phyloP scores from a whole-genome alignment of 2,888 invertebrate species.

The Slavum lentiscoides region DNA sequence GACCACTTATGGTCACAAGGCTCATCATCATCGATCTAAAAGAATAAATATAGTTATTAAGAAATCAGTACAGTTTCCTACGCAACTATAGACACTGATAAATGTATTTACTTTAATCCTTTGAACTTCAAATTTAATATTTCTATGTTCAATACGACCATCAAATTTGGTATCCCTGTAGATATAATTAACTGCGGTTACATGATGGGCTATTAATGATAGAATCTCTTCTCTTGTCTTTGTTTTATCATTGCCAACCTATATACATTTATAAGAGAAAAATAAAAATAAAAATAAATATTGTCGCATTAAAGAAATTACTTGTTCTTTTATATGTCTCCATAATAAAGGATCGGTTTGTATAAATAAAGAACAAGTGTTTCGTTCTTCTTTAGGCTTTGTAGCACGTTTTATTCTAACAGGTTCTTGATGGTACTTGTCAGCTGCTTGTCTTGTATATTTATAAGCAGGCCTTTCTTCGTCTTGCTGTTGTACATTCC shows the following conservation, averaged over 20 bases:
- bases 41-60: constrained; percentile 6
- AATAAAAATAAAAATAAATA: constrained; percentile 36
- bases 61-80: not conserved
- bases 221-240: constrained; percentile 96
- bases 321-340: constrained; percentile 87
- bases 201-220: constrained; percentile 95
- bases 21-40: constrained; percentile 86
- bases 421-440: constrained; percentile 16
- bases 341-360: constrained; percentile 98
- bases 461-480: constrained; percentile 50
- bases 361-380: constrained; percentile 92
- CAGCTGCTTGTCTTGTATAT: constrained; percentile 44
- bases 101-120: constrained; percentile 69
- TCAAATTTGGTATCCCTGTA: constrained; percentile 94
- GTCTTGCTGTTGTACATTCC: constrained; percentile 54
- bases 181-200: constrained; percentile 96
- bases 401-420: constrained; percentile 62
- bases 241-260: constrained; percentile 75
- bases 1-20: constrained; percentile 70
- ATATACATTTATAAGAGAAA: constrained; percentile 55
- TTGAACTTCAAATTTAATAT: constrained; percentile 96
- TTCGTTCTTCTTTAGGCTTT: constrained; percentile 68
- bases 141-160: constrained; percentile 84
- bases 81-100: not conserved
- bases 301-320: constrained; percentile 60